phyloP scores from a whole-genome alignment of 1,140 invertebrate species.

The Drosophila pectinifera region DNA sequence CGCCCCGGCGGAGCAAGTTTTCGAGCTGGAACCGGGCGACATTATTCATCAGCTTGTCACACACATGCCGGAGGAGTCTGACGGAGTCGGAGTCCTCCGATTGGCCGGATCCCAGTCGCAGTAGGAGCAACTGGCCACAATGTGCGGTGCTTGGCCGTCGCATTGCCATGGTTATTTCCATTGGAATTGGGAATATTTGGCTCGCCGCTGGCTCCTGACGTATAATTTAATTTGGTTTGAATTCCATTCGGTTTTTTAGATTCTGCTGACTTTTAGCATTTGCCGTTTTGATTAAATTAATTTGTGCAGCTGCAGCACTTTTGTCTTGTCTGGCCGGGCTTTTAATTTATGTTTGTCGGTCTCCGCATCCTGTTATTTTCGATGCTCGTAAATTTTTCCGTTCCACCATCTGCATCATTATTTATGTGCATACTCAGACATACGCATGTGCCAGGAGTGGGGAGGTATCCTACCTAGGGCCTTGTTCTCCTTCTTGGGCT shows the following conservation, averaged over 20 bases:
- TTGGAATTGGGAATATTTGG: conserved; percentile 37
- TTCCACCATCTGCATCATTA: conserved; percentile 42
- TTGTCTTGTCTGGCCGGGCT: conserved; percentile 27
- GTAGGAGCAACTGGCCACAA: conserved; percentile 16
- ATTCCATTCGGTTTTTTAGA: conserved; percentile 55
- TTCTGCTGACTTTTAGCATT: conserved; percentile 51
- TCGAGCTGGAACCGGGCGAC: conserved; percentile 26
- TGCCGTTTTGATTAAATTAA: conserved; percentile 66
- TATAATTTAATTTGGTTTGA: conserved; percentile 61
- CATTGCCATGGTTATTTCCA: conserved; percentile 25
- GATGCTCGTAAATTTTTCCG: conserved; percentile 44
- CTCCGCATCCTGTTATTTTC: conserved; percentile 18
- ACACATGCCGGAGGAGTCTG: conserved; percentile 22
- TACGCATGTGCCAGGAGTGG: background rate
- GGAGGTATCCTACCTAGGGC: too few species aligned
- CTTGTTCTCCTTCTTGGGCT: conserved; percentile 19
- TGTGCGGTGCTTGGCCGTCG: conserved; percentile 14
- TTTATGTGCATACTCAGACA: conserved; percentile 24
- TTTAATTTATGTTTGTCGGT: conserved; percentile 62
- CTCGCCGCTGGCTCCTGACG: conserved; percentile 15
- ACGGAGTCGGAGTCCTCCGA: conserved; percentile 22
- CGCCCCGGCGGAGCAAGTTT: conserved; percentile 23
- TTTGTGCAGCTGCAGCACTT: conserved; percentile 59
- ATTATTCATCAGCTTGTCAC: conserved; percentile 51
- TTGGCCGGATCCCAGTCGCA: conserved; percentile 25